phyloP scores from a whole-genome alignment of 2,888 invertebrate species.

The Carcina quercana region DNA sequence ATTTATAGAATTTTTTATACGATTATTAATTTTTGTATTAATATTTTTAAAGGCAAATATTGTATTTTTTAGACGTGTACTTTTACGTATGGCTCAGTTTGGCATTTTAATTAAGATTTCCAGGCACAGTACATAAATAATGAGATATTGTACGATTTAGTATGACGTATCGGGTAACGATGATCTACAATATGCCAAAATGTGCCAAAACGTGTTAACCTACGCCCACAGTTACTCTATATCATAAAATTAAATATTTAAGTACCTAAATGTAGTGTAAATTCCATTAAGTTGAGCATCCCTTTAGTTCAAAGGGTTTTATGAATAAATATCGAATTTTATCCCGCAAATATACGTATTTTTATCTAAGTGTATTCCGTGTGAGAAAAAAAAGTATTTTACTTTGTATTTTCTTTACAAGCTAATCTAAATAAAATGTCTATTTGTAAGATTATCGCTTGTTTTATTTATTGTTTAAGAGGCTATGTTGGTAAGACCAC shows the following conservation, averaged over 20 bases:
- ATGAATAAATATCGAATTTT: constrained; percentile 48
- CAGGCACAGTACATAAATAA: too few species aligned
- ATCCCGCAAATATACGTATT: constrained; percentile 64
- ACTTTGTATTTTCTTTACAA: constrained; percentile 68
- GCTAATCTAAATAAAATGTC: constrained; percentile 68
- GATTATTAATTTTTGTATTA: constrained; percentile 11
- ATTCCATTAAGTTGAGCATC: constrained; percentile 26
- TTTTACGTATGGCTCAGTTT: too few species aligned
- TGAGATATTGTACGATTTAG: too few species aligned
- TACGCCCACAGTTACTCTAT: constrained; percentile 39
- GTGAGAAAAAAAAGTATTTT: constrained; percentile 52
- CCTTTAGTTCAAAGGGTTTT: constrained; percentile 35
- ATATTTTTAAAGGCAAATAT: constrained; percentile 10
- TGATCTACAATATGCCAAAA: too few species aligned
- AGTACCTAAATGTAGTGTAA: constrained; percentile 28
- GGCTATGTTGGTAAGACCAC: too few species aligned
- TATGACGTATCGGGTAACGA: too few species aligned
- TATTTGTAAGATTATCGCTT: constrained; percentile 48
- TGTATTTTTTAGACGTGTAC: constrained; percentile 9
- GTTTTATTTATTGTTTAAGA: constrained; percentile 30
- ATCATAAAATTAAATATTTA: constrained; percentile 20
- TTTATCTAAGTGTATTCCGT: constrained; percentile 62
- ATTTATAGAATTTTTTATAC: constrained; percentile 41
- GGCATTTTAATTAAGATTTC: too few species aligned
- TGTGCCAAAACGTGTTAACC: too few species aligned